Conservation (phyloP, 2,797 vertebrate species). For the Meda fulgida region DNA sequence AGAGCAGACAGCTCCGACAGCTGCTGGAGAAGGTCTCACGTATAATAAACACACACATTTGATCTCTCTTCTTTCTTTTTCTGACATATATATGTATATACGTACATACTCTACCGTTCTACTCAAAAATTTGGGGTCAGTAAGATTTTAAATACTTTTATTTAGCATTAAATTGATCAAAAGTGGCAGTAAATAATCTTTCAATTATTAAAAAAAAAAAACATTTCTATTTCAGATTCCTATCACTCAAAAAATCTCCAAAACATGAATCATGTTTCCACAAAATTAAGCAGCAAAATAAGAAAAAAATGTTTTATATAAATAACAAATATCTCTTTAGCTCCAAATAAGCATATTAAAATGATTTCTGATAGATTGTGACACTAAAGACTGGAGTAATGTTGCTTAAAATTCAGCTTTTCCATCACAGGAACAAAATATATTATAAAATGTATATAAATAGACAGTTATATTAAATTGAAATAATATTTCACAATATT, state of each 20-base stretch:
- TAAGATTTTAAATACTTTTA: too few species aligned
- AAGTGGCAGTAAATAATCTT: background rate
- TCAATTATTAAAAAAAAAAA: background rate
- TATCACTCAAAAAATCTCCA: background rate
- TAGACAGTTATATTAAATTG: background rate
- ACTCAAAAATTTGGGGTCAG: too few species aligned
- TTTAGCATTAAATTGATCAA: background rate
- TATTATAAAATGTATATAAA: background rate
- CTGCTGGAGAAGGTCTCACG: conserved; percentile 91
- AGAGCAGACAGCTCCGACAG: conserved; percentile 94
- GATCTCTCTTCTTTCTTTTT: background rate
- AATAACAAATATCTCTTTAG: background rate
- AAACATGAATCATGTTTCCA: background rate
- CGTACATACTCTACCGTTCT: too few species aligned
- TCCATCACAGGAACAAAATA: background rate
- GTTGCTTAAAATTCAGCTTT: too few species aligned
- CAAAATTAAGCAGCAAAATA: background rate
- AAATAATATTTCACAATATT: background rate
- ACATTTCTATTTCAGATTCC: background rate
- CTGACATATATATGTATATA: background rate
- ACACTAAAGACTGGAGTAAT: background rate
- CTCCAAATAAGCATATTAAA: background rate
- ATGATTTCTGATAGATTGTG: background rate
- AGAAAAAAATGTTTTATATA: background rate
- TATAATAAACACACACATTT: conserved; percentile 27